Evolutionary conservation across 2,113 vertebrate species (phyloP), one percentile per base, ranked within the genome.

Genomic region (Pyxicephalus adspersus): DNA sequence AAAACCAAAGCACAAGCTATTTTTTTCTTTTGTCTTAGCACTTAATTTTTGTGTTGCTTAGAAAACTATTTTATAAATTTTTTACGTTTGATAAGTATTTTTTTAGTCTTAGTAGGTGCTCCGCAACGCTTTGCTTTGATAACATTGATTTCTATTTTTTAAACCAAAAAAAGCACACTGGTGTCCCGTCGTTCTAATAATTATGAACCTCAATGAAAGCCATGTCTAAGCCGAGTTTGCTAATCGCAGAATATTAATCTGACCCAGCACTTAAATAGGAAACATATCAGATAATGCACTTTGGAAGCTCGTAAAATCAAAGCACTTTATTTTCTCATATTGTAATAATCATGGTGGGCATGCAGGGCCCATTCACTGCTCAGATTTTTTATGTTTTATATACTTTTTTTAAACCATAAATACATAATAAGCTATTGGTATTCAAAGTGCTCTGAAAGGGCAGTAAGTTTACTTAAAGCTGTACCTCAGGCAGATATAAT

Each of bases 1-100:
- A 57, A 57, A 55, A 57, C 80, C 70, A 82, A 74, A 82, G 71
- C 61, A 74, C 71, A 81, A 31, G 29, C 23, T 64, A 17, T 25
- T 77, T n/a, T 50, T 55, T 31, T 61, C 17, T 55, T 7, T 29
- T 23, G 19, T 22, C 65, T 29, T 13, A 45, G 38, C 38, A 45
- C 38, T 64, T 74, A 5, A 16, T 38, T 15, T 45, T 45, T 45
- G 5, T 74, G 23, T 38, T 60, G 70, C 20, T 31, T 31, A 20
- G 18, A 8, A 29, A 72, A 54, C 22, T 7, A 13, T 73, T 74
- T 68, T 72, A 29, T 74, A 55, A 4, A 34, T 16, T 60, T 61
- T 25, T 25, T 26, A 25, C 0, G 13, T 58, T 26, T 11, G 2
- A 3, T 60, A 25, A 26, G 17, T 61, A 26, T 61, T 61, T 61